phyloP scores from a whole-genome alignment of 1,140 invertebrate species.

The Caenorhabditis elegans region WBcel235 BX284604.4:15952501-15953000 shows the following conservation, averaged over 20 bases:
- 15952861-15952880: too few species aligned
- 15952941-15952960: too few species aligned
- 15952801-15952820: too few species aligned
- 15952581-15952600: constrained; percentile 2
- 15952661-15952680: constrained; percentile 36
- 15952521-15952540: constrained; percentile 12
- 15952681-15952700: neutral
- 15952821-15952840: too few species aligned
- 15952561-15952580: neutral
- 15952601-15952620: constrained; percentile 24
- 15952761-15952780: neutral
- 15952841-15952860: too few species aligned
- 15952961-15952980: too few species aligned
- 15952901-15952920: too few species aligned
- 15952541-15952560: constrained; percentile 8
- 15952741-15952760: neutral
- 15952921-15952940: too few species aligned
- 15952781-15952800: too few species aligned
- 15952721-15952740: neutral
- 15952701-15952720: neutral
- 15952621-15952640: constrained; percentile 36
- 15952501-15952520: neutral
- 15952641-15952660: neutral
- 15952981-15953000: too few species aligned
- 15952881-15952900: too few species aligned